Base-by-base conservation (phyloP, 2,113 vertebrate genomes). In the Oncorhynchus keta region DNA sequence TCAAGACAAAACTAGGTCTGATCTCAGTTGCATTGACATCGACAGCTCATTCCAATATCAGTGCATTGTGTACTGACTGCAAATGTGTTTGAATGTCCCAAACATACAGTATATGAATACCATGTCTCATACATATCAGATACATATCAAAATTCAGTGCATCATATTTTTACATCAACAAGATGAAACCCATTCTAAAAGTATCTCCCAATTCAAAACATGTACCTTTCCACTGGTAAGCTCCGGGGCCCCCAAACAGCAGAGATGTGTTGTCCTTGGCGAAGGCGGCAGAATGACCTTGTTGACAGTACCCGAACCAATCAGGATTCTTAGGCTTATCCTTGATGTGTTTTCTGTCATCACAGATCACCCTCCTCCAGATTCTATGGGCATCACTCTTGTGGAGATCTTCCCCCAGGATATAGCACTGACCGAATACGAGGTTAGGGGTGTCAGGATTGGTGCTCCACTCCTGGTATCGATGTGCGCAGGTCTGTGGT, bases 151-250 rank as follows among this genome's bases (percentile, higher is more conserved):
- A 5, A 3, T 11, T 11, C 39, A 45, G 8, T 45, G 39, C 0
- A 12, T 45, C 39, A 45, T 11, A 45, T 12, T 45, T 9, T 45
- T 45, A 4, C 57, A 61, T n/a, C n/a, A 16, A 28, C 22, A 28
- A 67, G 26, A 67, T 24, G 13, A 67, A 14, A 67, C 13, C 22
- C 2, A 67, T 9, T 8, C 28, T 13, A 61, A 61, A 61, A 61
- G 26, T 8, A 28, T 26, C 65, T 16, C 28, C 65, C 13, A 16
- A 16, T 18, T 61, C 57, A 45, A 45, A 16, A 16, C 18, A 45
- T 45, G 39, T 94, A 98, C 97, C 97, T 97, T 96, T 97, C 97
- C 97, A 98, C 70, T 95, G 95, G 24, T 97, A 98, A 57, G 96
- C 95, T 61, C 97, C 97, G 0, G 97, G 96, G 9, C 95, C 96